These are phyloP conservation scores for Amazona guildingii DNA, from an alignment of 2,113 vertebrate genomes.

Conservation along the genomic window DNA sequence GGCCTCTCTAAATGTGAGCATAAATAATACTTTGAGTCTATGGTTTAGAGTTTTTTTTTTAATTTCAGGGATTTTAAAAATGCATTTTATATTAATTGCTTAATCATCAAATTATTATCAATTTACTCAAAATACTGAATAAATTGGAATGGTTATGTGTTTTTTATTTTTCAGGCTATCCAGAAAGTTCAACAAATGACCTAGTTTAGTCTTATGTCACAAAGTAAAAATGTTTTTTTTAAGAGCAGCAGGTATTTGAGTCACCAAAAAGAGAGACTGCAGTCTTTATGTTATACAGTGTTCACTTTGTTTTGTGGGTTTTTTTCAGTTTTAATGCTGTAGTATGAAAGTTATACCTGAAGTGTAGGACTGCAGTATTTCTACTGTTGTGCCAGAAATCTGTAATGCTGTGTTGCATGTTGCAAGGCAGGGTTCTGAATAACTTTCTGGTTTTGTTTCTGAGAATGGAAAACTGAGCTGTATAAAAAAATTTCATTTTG, in stretches of 20 bases:
- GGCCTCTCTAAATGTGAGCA: not conserved
- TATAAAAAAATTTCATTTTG: not conserved
- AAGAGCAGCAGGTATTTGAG: not conserved
- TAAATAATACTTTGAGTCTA: not conserved
- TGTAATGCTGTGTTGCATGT: not conserved
- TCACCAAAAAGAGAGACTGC: not conserved
- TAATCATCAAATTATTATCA: not conserved
- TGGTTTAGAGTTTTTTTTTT: not conserved
- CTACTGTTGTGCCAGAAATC: not conserved
- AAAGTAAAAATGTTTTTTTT: not conserved
- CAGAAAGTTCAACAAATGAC: not conserved
- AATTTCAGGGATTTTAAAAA: not conserved
- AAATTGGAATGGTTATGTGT: not conserved
- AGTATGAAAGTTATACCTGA: not conserved
- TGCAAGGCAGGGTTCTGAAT: not conserved
- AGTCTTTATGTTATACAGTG: not conserved
- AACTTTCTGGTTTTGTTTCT: not conserved
- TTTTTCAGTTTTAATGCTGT: not conserved
- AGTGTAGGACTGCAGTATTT: not conserved
- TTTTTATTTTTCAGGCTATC: not conserved
- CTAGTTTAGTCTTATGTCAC: not conserved
- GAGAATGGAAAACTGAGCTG: not conserved
- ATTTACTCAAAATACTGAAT: not conserved
- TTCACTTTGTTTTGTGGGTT: not conserved
- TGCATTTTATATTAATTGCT: not conserved